These are phyloP conservation scores for Amniataba percoides DNA, from an alignment of 2,797 vertebrate species.

Conservation along the genomic window DNA sequence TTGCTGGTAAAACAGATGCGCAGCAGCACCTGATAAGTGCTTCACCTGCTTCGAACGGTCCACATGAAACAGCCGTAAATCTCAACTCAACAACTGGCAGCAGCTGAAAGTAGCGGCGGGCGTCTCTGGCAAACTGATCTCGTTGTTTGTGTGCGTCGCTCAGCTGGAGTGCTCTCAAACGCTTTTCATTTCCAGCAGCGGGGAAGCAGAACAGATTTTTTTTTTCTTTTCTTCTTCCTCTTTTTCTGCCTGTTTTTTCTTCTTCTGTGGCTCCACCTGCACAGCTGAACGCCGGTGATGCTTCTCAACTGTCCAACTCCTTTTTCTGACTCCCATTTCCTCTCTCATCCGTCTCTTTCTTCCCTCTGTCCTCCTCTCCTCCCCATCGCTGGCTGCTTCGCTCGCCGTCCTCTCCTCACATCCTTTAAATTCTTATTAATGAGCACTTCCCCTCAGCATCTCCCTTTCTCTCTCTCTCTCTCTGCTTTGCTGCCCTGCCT, in stretches of 20 bases:
- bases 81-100: constrained; percentile 51
- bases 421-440: constrained; percentile 72
- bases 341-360: constrained; percentile 3
- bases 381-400: constrained; percentile 13
- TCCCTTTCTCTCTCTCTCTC: constrained; percentile 27
- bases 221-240: background rate
- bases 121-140: constrained; percentile 50
- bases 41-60: constrained; percentile 40
- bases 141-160: constrained; percentile 39
- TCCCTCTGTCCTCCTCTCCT: constrained; percentile 5
- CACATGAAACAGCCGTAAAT: constrained; percentile 21
- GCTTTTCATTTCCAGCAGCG: constrained; percentile 23
- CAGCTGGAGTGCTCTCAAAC: constrained; percentile 61
- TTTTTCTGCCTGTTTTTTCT: background rate
- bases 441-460: constrained; percentile 61
- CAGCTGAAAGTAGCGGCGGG: constrained; percentile 50
- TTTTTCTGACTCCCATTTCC: constrained; percentile 11
- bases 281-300: constrained; percentile 17
- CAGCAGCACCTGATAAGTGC: constrained; percentile 23
- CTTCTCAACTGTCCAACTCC: constrained; percentile 48
- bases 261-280: background rate
- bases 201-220: constrained; percentile 22
- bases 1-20: constrained; percentile 16
- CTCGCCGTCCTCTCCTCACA: constrained; percentile 49
- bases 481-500: constrained; percentile 7